Evolutionary conservation across 2,797 vertebrate genomes (phyloP), one percentile per base, ranked within the genome.

Genomic region (Ctenochaetus hawaiiensis): DNA sequence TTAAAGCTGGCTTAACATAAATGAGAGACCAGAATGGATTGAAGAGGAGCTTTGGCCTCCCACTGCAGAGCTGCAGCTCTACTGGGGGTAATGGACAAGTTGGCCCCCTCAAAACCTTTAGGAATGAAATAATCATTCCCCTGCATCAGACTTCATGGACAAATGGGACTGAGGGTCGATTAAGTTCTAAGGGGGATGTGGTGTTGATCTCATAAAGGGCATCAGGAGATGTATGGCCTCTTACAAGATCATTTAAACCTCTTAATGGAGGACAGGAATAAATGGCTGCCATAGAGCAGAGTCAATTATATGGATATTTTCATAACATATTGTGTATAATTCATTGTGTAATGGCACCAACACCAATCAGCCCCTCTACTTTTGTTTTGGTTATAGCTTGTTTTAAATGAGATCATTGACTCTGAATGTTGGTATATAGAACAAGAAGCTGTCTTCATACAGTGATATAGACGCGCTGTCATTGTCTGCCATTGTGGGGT

Each of bases 291-390:
- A 90, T 85, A 86, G 88, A 83, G 71, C 68, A 70, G 82, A 94
- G 93, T 95, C 93, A 94, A 94, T 95, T 94, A 93, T 94, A 92
- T 92, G 85, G 93, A 94, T 90, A 91, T 95, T 95, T 93, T 94
- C 90, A 88, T 92, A 94, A 95, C 90, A 81, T 92, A 93, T 90
- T 92, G 93, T 85, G 82, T 92, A 91, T 92, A 93, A 90, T 93
- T 90, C 81, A 89, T 88, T 83, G 89, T 81, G 87, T 89, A 91
- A 93, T 90, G 86, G 76, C 80, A 84, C 75, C 26, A 47, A 88
- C 87, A 88, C 89, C 80, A 83, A 85, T 92, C 75, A 84, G 59
- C 56, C 56, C 43, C 80, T 75, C 59, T 83, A 73, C 76, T 91
- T 90, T 85, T 89, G 86, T 87, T 90, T 91, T 93, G 87, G 87